A percentile compares a stretch with the other conserved stretches of the same genome.
phyloP scores from a whole-genome alignment of 1,140 invertebrate species.

The Micrasema longulum region DNA sequence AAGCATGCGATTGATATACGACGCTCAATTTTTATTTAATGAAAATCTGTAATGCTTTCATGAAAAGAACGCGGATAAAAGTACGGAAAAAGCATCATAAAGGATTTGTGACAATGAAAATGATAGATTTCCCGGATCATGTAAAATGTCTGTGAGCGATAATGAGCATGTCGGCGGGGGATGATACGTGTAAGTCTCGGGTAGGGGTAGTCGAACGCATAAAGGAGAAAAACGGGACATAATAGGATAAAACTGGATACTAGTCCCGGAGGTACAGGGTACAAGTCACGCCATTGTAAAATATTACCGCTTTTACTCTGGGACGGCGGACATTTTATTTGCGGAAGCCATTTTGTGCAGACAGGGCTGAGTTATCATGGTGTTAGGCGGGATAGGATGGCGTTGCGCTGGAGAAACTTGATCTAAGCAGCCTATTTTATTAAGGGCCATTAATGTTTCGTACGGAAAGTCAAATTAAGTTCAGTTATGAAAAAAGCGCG shows the following conservation, averaged over 20 bases:
- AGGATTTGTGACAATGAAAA: not conserved
- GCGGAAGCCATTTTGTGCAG: slow-evolving; percentile 23
- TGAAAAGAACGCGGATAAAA: not conserved
- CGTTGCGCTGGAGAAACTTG: no score
- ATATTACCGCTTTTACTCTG: slow-evolving; percentile 24
- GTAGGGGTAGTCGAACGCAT: slow-evolving; percentile 22
- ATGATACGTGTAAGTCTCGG: slow-evolving; percentile 8
- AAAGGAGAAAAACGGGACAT: slow-evolving; percentile 30
- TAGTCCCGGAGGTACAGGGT: slow-evolving; percentile 11
- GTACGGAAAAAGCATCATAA: not conserved
- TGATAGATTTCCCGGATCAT: not conserved
- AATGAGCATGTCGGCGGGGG: not conserved
- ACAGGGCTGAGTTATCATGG: slow-evolving; percentile 28
- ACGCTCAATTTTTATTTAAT: not conserved
- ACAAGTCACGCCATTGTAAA: slow-evolving; percentile 27
- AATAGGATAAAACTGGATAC: slow-evolving; percentile 33
- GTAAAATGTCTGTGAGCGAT: not conserved
- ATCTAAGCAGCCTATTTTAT: no score
- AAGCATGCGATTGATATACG: no score
- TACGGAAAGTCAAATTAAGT: no score
- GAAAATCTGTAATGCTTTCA: not conserved
- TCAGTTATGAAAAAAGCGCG: no score
- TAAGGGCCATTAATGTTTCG: no score
- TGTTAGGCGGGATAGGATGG: no score
- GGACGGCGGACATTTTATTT: slow-evolving; percentile 31